Percentiles rank a stretch among this genome's conserved stretches.
Evolutionary conservation across 2,113 vertebrate species (phyloP).

Genomic region (Malurus melanocephalus): DNA sequence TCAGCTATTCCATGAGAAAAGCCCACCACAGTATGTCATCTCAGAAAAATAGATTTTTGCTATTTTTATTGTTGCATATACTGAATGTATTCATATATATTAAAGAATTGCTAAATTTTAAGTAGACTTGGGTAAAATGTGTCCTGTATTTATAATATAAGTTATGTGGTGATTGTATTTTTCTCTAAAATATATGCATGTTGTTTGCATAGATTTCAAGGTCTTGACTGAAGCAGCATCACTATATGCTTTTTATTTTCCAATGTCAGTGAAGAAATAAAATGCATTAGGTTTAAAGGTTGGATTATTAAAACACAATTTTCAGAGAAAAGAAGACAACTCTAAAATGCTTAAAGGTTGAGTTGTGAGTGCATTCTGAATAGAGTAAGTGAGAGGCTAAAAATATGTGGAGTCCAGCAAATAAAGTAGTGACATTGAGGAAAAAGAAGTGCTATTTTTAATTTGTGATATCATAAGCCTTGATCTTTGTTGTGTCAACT

Average conservation of each 20-base stretch:
- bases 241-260: constrained; percentile 30
- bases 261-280: constrained; percentile 32
- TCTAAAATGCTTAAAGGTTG: constrained; percentile 56
- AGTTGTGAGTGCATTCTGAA: neutral
- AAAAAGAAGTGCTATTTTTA: neutral
- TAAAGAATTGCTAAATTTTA: neutral
- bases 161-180: neutral
- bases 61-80: neutral
- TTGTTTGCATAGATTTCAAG: neutral
- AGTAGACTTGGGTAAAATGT: neutral
- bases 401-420: constrained; percentile 4
- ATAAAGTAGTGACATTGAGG: neutral
- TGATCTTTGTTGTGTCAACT: neutral
- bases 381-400: constrained; percentile 21
- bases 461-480: neutral
- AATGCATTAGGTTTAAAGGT: constrained; percentile 40
- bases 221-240: neutral
- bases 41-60: neutral
- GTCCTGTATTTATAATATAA: neutral
- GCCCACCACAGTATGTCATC: neutral
- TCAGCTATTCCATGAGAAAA: neutral
- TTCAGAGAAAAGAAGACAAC: constrained; percentile 29
- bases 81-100: neutral
- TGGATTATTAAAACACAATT: constrained; percentile 38
- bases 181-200: neutral